Base-by-base conservation (phyloP, 2,797 vertebrate species). In the Danio aesculapii region DNA sequence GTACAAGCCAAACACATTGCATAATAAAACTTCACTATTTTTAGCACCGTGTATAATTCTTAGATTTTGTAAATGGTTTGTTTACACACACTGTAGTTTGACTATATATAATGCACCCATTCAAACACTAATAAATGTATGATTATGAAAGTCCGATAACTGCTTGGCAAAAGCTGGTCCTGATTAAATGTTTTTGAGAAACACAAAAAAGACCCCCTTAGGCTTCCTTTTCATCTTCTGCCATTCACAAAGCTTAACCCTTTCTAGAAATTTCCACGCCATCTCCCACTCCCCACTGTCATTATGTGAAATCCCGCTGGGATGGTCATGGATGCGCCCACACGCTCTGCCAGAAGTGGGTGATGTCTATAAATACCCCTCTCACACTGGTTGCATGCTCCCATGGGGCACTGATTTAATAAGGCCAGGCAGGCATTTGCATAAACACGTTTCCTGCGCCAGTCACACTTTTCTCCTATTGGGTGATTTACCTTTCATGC, bases 321-420 rank as follows among this genome's bases (percentile, higher is more conserved):
- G 66, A 71, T 81, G 69, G 67, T 71, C 72, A 77, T 67, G 61
- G 53, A 58, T 50, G 47, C 41, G 47, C 81, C 77, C 79, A 85
- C 81, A 75, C 64, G 52, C 68, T 75, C 68, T 70, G 44, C 47
- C 55, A 75, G 72, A 82, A 82, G 85, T 86, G 85, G 85, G 82
- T 78, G 82, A 81, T 55, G 57, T 74, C 79, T 86, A 86, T 84
- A 86, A 86, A 86, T 86, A 86, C 68, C 57, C n/a, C 67, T 81
- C 76, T 76, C 75, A 66, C 83, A 59, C 49, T 58, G 61, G 70
- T 66, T 82, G 64, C 43, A 47, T 75, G 44, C 41, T 69, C 53
- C 53, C 21, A 66, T 64, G 19, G 57, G 79, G 72, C n/a, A 13
- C 16, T 79, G 76, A 59, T 82, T 79, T 79, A 86, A 86, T 76